A percentile compares a stretch with the other conserved stretches of the same genome.
phyloP scores from a whole-genome alignment of 2,113 vertebrate genomes.

The Zosterops borbonicus region DNA sequence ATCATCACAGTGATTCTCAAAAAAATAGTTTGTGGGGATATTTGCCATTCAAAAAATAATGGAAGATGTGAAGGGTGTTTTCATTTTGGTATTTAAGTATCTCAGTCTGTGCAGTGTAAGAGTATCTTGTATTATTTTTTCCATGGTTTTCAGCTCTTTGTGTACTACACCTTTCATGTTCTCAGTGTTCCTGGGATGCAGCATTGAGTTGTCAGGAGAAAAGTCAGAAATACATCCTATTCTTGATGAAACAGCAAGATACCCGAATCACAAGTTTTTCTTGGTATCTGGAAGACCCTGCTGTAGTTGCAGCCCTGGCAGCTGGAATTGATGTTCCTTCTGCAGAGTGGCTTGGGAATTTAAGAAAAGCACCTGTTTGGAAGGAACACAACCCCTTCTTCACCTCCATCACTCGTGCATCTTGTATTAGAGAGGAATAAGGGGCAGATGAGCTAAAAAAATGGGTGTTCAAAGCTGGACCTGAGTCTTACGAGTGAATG shows the following conservation, averaged over 20 bases:
- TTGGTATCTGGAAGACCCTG: background rate
- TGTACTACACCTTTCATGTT: background rate
- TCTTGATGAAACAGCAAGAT: background rate
- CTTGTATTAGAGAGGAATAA: background rate
- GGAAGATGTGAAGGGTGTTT: background rate
- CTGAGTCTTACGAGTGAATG: background rate
- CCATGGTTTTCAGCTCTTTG: background rate
- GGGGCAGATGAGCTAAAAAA: background rate
- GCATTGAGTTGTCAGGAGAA: background rate
- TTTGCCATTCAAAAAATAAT: background rate
- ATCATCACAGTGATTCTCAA: background rate
- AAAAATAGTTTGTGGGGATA: background rate
- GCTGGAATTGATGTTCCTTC: background rate
- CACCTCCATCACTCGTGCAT: fast-evolving
- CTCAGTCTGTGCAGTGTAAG: background rate
- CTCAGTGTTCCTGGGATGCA: background rate
- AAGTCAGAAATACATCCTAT: background rate
- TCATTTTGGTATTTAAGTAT: background rate
- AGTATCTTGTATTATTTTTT: background rate
- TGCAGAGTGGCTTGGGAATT: background rate
- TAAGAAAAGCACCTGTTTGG: background rate
- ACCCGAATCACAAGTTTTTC: background rate
- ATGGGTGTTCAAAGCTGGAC: background rate
- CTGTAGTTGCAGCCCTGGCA: background rate
- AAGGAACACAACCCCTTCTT: background rate